A percentile compares a stretch with the other conserved stretches of the same genome.
Evolutionary conservation across 1,140 invertebrate species (phyloP).

Genomic region (Gonioctena quinquepunctata): DNA sequence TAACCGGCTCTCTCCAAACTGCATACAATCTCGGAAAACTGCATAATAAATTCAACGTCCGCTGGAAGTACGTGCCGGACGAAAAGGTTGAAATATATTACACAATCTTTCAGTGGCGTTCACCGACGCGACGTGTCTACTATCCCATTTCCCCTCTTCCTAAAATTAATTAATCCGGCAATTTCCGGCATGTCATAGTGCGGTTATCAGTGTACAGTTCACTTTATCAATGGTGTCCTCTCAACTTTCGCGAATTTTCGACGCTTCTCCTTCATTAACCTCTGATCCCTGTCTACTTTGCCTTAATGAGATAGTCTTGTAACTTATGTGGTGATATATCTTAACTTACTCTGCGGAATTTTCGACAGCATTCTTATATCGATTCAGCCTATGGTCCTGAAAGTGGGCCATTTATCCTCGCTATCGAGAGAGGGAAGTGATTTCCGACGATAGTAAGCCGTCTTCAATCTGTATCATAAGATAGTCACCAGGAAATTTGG

Average conservation of each 20-base stretch:
- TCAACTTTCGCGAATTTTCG: not conserved
- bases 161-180: not conserved
- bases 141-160: not conserved
- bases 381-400: too few relatives aligned
- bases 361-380: not conserved
- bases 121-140: not conserved
- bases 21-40: not conserved
- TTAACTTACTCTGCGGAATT: not conserved
- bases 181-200: not conserved
- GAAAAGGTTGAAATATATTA: not conserved
- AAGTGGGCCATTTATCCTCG: too few relatives aligned
- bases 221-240: not conserved
- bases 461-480: too few relatives aligned
- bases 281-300: not conserved
- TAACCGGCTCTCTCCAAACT: not conserved
- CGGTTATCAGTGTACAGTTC: not conserved
- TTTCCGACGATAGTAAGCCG: too few relatives aligned
- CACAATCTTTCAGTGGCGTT: not conserved
- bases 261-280: not conserved
- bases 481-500: too few relatives aligned
- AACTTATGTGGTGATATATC: not conserved
- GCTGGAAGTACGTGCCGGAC: not conserved
- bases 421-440: too few relatives aligned
- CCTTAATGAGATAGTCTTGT: not conserved
- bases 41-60: not conserved